Base-by-base conservation (phyloP, 2,888 invertebrate genomes). In the Chrysotoxum bicinctum region DNA sequence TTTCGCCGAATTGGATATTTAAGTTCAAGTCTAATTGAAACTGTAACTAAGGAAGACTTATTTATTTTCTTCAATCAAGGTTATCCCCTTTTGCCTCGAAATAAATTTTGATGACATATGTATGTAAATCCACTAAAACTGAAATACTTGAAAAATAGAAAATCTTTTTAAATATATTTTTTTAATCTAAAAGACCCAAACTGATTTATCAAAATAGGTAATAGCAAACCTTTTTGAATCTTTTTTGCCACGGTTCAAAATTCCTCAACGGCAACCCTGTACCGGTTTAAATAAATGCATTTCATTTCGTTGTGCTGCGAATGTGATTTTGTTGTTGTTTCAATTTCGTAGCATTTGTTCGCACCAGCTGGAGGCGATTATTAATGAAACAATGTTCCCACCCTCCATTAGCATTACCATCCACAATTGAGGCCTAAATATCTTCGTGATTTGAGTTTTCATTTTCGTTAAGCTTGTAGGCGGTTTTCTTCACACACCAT, bases 351-450 rank as follows among this genome's bases (percentile, higher is more conserved):
- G 74, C 74, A 60, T 32, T 60, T 52, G 60, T 60, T 35, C 50
- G 60, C 58, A 40, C 43, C 64, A 23, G 58, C 66, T 70, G 43
- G 12, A 45, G 84, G 80, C 80, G 72, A 73, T 81, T 81, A 69
- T 85, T 81, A 81, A 52, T 81, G 50, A 80, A 85, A 77, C 72
- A 66, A 76, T 73, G 52, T 73, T 85, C 81, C 80, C 84, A 84
- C 79, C 84, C 80, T 84, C 75, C 72, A 84, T 80, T 75, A 84
- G 70, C 66, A 75, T 76, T 84, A 79, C 62, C 72, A 80, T 81
- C 76, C 19, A 48, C 79, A 84, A 84, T 79, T 68, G 85, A 62
- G 69, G 62, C 50, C 66, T 72, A 80, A 75, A 66, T 78, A 73
- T 60, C 45, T 58, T 26, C 32, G 52, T 48, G 58, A 72, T 75